These are phyloP conservation scores for Oophaga pumilio DNA, from an alignment of 2,113 vertebrate species.

Conservation along the genomic window DNA sequence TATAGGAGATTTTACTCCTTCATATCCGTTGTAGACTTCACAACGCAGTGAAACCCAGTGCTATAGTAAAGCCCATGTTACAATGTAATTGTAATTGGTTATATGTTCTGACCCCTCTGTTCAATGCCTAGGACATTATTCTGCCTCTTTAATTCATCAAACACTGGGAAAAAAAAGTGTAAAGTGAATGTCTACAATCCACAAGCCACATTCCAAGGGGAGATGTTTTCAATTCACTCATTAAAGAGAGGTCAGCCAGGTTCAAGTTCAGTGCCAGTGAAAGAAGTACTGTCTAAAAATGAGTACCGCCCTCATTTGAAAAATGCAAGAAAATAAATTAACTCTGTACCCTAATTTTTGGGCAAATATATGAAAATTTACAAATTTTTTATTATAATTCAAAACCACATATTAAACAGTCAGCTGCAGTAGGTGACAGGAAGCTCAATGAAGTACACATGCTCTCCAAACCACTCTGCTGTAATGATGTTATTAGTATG, in stretches of 20 bases:
- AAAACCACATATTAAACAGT: slow-evolving; percentile 88
- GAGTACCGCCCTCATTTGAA: slow-evolving; percentile 84
- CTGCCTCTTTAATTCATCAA: slow-evolving; percentile 26
- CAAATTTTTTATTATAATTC: slow-evolving; percentile 84
- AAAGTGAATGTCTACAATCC: slow-evolving; percentile 66
- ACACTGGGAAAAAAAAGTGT: slow-evolving; percentile 1
- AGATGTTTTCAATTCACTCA: slow-evolving; percentile 99
- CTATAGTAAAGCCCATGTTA: neutral
- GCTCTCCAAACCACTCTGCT: slow-evolving; percentile 85
- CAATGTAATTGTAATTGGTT: neutral
- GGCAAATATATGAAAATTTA: slow-evolving; percentile 93
- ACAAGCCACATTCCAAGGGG: slow-evolving; percentile 95
- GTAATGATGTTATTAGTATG: slow-evolving; percentile 96
- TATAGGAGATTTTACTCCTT: neutral
- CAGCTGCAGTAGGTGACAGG: slow-evolving; percentile 85
- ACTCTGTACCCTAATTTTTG: slow-evolving; percentile 89
- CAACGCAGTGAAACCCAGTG: neutral
- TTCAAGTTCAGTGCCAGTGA: slow-evolving; percentile 99
- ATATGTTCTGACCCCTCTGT: neutral
- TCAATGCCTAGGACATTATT: slow-evolving; percentile 10
- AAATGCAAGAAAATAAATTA: slow-evolving; percentile 80
- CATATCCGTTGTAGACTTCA: neutral
- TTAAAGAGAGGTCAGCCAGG: slow-evolving; percentile 90
- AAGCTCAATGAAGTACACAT: slow-evolving; percentile 91
- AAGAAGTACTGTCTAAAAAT: slow-evolving; percentile 86